Conservation (phyloP, 2,888 invertebrate genomes). For the Strigamia maritima region DNA sequence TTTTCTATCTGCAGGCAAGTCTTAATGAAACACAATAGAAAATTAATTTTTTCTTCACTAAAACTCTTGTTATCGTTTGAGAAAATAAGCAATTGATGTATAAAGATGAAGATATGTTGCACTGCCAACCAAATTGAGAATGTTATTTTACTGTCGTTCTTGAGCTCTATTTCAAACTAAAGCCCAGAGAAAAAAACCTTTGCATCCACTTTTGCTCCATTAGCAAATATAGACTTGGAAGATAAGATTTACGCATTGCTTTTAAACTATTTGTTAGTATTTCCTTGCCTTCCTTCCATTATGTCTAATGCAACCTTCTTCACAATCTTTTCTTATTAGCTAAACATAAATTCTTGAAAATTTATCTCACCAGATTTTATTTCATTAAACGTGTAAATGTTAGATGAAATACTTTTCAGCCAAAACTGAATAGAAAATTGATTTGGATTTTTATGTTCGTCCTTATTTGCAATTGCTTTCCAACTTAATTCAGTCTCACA, state of each 20-base stretch:
- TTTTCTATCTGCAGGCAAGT: neutral
- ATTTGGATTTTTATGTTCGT: too few species aligned
- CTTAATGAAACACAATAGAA: neutral
- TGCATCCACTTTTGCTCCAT: neutral
- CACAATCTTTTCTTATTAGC: neutral
- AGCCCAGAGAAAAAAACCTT: neutral
- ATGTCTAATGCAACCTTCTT: neutral
- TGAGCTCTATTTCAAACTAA: neutral
- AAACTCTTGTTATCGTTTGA: neutral
- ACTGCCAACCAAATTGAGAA: neutral
- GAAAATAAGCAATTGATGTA: neutral
- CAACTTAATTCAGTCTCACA: too few species aligned
- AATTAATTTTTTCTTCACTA: neutral
- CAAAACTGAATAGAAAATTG: too few species aligned
- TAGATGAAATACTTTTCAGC: too few species aligned
- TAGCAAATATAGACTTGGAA: neutral
- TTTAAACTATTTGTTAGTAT: neutral
- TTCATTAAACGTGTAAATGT: neutral
- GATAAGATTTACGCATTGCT: constrained; percentile 6
- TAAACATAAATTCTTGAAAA: neutral
- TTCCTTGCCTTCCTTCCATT: neutral
- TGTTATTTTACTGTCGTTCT: neutral
- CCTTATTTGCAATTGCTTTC: too few species aligned
- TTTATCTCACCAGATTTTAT: neutral
- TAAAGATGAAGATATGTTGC: neutral